phyloP scores from a whole-genome alignment of 2,113 vertebrate species.

The Xiphias gladius region DNA sequence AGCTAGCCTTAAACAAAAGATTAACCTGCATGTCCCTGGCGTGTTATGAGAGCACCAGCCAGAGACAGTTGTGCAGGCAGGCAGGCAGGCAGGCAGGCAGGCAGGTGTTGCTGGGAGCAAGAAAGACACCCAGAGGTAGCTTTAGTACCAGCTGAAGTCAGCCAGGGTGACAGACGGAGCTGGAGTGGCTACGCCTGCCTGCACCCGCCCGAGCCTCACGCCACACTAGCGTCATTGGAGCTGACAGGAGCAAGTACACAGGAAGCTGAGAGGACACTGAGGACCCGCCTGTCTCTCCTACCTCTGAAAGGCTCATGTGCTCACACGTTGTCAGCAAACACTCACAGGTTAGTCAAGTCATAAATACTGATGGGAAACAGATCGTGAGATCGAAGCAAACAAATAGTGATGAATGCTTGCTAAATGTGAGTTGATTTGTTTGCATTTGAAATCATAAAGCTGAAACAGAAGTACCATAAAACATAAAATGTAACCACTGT shows the following conservation, averaged over 20 bases:
- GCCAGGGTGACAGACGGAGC: constrained; percentile 74
- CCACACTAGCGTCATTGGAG: constrained; percentile 71
- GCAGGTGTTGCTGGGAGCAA: constrained; percentile 54
- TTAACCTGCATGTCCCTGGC: constrained; percentile 76
- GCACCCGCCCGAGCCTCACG: constrained; percentile 64
- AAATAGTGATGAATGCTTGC: constrained; percentile 22
- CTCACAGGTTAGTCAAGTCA: constrained; percentile 43
- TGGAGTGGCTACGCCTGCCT: constrained; percentile 62
- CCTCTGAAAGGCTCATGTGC: constrained; percentile 53
- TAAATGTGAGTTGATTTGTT: constrained; percentile 3
- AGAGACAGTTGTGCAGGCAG: constrained; percentile 57
- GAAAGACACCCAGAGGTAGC: constrained; percentile 79
- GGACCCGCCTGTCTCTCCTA: constrained; percentile 69
- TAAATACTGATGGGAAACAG: constrained; percentile 25
- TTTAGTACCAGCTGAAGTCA: constrained; percentile 76
- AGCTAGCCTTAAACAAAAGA: constrained; percentile 81
- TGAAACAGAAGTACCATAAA: neutral
- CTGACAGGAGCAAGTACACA: constrained; percentile 77
- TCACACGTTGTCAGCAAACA: constrained; percentile 75
- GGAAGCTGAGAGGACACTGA: constrained; percentile 64
- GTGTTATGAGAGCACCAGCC: constrained; percentile 72
- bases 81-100: constrained; percentile 46
- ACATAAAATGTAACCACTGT: neutral
- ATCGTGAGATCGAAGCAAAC: constrained; percentile 13
- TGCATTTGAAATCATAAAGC: neutral